A percentile compares a stretch with the other conserved stretches of the same genome.
phyloP scores from a whole-genome alignment of 2,113 vertebrate species.

The Austrofundulus limnaeus region DNA sequence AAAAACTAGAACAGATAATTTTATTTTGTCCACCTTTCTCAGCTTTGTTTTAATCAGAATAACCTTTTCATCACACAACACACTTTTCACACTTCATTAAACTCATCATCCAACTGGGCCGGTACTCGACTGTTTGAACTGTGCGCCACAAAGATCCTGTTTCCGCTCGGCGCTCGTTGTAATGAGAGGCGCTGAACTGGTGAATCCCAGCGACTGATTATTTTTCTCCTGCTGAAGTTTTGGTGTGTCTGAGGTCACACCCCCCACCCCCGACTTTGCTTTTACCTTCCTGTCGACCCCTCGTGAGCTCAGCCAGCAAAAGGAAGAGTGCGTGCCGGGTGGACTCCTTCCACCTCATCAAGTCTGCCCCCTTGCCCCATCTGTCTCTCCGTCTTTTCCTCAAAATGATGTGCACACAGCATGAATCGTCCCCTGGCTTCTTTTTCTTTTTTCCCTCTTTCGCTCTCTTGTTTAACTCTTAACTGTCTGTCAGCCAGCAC shows the following conservation, averaged over 20 bases:
- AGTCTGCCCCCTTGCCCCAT: slow-evolving; percentile 49
- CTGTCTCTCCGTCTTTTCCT: slow-evolving; percentile 51
- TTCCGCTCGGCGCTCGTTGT: slow-evolving; percentile 14
- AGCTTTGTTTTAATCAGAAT: slow-evolving; percentile 2
- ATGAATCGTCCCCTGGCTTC: slow-evolving; percentile 26
- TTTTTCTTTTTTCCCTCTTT: slow-evolving; percentile 22
- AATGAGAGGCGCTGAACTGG: slow-evolving; percentile 47
- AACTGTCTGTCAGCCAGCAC: no score
- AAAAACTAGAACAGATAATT: background rate
- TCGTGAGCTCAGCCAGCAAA: slow-evolving; percentile 41
- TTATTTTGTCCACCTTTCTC: background rate
- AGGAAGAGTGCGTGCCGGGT: slow-evolving; percentile 54
- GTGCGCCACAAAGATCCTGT: background rate
- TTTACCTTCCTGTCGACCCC: slow-evolving; percentile 51
- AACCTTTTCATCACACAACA: slow-evolving; percentile 15
- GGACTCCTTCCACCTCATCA: slow-evolving; percentile 68
- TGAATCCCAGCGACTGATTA: slow-evolving; percentile 56
- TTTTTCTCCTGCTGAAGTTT: slow-evolving; percentile 57
- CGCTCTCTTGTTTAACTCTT: background rate
- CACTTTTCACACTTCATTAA: background rate
- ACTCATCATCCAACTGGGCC: background rate
- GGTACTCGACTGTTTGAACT: slow-evolving; percentile 27
- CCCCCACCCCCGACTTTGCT: slow-evolving; percentile 24
- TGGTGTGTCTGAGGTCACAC: slow-evolving; percentile 46
- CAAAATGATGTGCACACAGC: slow-evolving; percentile 42